Evolutionary conservation across 2,797 vertebrate species (phyloP).

Genomic region (Nothura maculosa): DNA sequence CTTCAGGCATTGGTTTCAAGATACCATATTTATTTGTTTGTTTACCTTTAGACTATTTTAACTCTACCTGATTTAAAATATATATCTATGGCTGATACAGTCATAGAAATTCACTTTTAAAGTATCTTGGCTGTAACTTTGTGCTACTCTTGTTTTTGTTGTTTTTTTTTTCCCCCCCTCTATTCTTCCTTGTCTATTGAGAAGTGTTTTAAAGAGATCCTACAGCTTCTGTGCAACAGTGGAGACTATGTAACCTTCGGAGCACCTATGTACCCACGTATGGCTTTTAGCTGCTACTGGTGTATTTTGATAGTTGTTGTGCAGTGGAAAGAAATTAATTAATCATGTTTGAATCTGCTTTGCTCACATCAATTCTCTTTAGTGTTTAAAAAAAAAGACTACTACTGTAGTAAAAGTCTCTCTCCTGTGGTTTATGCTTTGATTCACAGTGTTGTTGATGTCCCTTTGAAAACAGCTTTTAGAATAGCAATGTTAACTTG

Average conservation of each 20-base stretch:
- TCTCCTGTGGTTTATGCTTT: background rate
- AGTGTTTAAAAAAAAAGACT: background rate
- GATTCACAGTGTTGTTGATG: background rate
- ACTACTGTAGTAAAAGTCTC: background rate
- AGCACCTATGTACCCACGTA: fast-evolving
- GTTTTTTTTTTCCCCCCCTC: background rate
- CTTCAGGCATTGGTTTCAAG: background rate
- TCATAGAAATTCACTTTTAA: background rate
- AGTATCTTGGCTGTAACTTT: background rate
- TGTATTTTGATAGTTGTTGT: background rate
- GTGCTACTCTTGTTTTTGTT: background rate
- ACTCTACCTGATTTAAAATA: no score
- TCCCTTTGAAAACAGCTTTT: background rate
- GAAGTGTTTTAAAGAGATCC: background rate
- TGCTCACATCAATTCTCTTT: background rate
- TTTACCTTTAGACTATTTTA: background rate
- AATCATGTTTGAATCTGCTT: background rate
- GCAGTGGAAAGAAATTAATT: background rate
- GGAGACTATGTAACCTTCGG: background rate
- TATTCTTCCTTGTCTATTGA: no score
- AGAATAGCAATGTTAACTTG: background rate
- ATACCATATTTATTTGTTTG: background rate
- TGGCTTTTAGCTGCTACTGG: background rate
- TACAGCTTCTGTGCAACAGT: background rate
- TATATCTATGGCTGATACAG: background rate